A percentile compares a stretch with the other conserved stretches of the same genome.
phyloP scores from a whole-genome alignment of 2,113 vertebrate species.

The Lepisosteus osseus region DNA sequence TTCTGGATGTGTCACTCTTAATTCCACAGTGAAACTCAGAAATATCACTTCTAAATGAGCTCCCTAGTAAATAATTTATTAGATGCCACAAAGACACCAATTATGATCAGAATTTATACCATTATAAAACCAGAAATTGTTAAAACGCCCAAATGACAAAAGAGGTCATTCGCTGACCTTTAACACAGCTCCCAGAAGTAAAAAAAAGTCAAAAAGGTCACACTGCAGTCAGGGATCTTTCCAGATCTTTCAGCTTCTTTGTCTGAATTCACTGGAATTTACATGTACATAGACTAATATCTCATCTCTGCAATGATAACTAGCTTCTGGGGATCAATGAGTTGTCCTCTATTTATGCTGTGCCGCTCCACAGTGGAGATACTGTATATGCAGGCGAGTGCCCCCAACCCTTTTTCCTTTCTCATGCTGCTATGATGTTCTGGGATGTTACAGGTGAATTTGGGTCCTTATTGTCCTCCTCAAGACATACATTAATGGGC shows the following conservation, averaged over 20 bases:
- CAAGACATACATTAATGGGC: no score
- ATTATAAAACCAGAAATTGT: background rate
- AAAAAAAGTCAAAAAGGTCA: constrained; percentile 70
- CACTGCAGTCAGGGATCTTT: constrained; percentile 58
- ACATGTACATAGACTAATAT: constrained; percentile 70
- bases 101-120: constrained; percentile 6
- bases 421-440: no score
- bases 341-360: no score
- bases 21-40: background rate
- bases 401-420: no score
- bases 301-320: background rate
- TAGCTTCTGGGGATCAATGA: background rate
- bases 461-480: no score
- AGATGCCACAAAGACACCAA: constrained; percentile 14
- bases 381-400: background rate
- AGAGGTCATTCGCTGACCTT: constrained; percentile 14
- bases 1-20: constrained; percentile 9
- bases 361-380: background rate
- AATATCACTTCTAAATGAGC: background rate
- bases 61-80: constrained; percentile 19
- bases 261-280: constrained; percentile 76
- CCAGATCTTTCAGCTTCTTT: constrained; percentile 69
- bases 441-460: background rate
- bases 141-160: background rate
- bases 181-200: constrained; percentile 34